Conservation (phyloP, 2,888 invertebrate species). For the Spisula solida region DNA sequence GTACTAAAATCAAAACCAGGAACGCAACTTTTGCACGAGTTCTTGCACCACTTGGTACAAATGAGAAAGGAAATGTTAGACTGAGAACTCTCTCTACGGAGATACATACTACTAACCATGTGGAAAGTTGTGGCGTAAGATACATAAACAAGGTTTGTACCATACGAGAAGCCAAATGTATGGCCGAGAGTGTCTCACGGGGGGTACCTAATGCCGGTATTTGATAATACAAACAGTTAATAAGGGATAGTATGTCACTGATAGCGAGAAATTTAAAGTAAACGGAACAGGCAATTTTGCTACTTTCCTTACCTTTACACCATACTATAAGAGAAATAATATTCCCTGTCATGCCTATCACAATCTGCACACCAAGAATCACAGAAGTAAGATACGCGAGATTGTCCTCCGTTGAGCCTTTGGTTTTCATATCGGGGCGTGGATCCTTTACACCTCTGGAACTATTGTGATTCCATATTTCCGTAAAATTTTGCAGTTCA, state of each 20-base stretch:
- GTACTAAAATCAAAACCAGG: not conserved
- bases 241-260: not conserved
- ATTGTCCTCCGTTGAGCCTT: not conserved
- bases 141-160: not conserved
- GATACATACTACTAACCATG: not conserved
- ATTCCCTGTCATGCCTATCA: not conserved
- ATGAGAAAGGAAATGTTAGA: not conserved
- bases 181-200: not conserved
- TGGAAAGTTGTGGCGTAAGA: not conserved
- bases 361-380: not conserved
- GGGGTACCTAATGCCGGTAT: not conserved
- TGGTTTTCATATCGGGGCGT: too few relatives aligned
- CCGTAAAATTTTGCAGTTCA: too few relatives aligned
- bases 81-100: not conserved
- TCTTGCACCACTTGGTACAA: not conserved
- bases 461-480: too few relatives aligned
- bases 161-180: too few relatives aligned
- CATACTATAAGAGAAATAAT: slow-evolving; percentile 4
- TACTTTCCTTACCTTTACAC: not conserved
- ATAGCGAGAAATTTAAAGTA: not conserved
- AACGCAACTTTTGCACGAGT: not conserved
- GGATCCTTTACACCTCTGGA: too few relatives aligned
- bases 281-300: not conserved
- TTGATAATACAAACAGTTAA: not conserved
- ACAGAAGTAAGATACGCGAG: not conserved